Evolutionary conservation across 2,888 invertebrate genomes (phyloP), one percentile per base, ranked within the genome.

Genomic region (Antheraea yamamai): DNA sequence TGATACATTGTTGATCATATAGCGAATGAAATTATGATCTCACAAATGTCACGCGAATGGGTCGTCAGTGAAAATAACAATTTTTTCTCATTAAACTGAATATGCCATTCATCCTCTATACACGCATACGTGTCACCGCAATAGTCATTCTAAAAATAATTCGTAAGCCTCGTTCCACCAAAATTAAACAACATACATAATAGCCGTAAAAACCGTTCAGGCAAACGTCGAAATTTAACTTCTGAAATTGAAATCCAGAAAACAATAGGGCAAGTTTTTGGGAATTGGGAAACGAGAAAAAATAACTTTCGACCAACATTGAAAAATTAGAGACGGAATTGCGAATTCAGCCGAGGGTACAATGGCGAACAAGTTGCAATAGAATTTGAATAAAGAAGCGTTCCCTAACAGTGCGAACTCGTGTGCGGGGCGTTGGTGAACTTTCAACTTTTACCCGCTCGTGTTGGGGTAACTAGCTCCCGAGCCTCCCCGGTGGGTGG

Each of bases 291-390:
- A 82, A 81, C 81, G 79, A 79, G 83, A 80, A 80, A 85, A 85
- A 84, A 81, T 83, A 82, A 83, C 81, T 79, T 76, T 81, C 81
- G 83, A 82, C 84, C 83, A 86, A 87, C 88, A 87, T 88, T 89
- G 88, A 91, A 90, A 91, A 92, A 91, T 92, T 91, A 88, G 88
- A 89, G 83, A 81, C 84, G 83, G 83, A 86, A 88, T 92, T 90
- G 85, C 87, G 88, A 91, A 91, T 91, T 91, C 91, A 88, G 86
- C 83, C 81, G 85, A 87, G 89, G 87, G 83, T 93, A 95, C 94
- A 95, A 93, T 93, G 90, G 92, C 82, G 89, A 89, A 88, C 91
- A 89, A 93, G 95, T 95, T 95, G 95, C 95, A 92, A 95, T 95
- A 90, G 90, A 92, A 92, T 94, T 93, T 94, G 91, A 94, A 94